phyloP scores from a whole-genome alignment of 2,113 vertebrate species.

The Cottus gobio region DNA sequence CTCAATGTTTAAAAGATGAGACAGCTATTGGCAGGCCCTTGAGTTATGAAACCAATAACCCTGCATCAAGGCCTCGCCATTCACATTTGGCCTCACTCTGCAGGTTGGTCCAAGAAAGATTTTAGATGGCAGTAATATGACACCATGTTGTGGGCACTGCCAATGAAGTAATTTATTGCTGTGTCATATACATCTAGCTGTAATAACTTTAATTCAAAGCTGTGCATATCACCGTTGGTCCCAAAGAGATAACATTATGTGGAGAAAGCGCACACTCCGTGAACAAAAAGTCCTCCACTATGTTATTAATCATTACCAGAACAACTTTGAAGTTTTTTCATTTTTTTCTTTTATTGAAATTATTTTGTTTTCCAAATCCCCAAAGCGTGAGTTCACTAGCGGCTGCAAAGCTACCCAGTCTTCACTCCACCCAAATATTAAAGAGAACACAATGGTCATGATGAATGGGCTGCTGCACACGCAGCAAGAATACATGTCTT shows the following conservation, averaged over 20 bases:
- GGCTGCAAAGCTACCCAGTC: neutral
- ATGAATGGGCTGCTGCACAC: constrained; percentile 36
- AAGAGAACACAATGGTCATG: constrained; percentile 44
- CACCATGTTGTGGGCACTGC: constrained; percentile 39
- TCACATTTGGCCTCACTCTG: constrained; percentile 62
- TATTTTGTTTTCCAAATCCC: constrained; percentile 29
- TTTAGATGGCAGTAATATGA: constrained; percentile 34
- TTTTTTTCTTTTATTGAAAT: constrained; percentile 1
- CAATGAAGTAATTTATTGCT: constrained; percentile 37
- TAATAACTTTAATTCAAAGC: constrained; percentile 35
- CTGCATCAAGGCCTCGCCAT: constrained; percentile 63
- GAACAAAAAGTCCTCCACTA: constrained; percentile 1
- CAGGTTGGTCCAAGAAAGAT: constrained; percentile 47
- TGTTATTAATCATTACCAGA: constrained; percentile 50
- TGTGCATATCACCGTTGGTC: constrained; percentile 28
- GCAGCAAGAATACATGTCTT: constrained; percentile 25
- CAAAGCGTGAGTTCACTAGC: constrained; percentile 2
- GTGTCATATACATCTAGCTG: constrained; percentile 30
- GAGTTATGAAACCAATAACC: constrained; percentile 76
- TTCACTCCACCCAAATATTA: constrained; percentile 12
- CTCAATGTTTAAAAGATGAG: constrained; percentile 79
- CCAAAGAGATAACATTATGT: constrained; percentile 20
- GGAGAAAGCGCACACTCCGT: neutral
- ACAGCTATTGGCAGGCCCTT: constrained; percentile 69
- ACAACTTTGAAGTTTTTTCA: neutral